phyloP scores from a whole-genome alignment of 2,888 invertebrate genomes.

The Ecliptopera silaceata region DNA sequence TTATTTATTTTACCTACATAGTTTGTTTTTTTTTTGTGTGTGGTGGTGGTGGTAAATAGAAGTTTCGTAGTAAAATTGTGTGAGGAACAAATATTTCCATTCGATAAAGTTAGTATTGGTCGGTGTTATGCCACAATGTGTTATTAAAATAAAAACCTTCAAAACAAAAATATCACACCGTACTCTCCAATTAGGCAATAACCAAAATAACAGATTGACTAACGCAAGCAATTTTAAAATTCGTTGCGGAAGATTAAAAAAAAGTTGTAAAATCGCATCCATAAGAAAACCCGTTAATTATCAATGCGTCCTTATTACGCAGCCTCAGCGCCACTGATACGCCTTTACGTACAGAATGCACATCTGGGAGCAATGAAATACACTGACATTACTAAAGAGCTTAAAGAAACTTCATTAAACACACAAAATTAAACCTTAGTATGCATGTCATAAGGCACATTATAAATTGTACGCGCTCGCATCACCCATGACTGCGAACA shows the following conservation, averaged over 20 bases:
- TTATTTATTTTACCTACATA: too few relatives aligned
- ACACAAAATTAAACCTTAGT: constrained; percentile 39
- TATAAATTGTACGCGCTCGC: constrained; percentile 20
- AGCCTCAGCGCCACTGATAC: constrained; percentile 67
- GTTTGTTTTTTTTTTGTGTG: too few relatives aligned
- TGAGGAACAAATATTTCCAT: not conserved
- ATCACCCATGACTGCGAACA: constrained; percentile 70
- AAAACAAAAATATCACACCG: not conserved
- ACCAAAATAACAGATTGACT: not conserved
- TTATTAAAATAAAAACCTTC: not conserved
- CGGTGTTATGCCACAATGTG: not conserved
- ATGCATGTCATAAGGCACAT: not conserved
- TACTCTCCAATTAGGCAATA: not conserved
- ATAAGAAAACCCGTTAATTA: constrained; percentile 64
- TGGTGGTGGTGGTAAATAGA: too few relatives aligned
- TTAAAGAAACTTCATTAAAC: constrained; percentile 27
- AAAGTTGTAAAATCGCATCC: constrained; percentile 46
- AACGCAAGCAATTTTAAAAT: not conserved
- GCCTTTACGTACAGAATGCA: constrained; percentile 73
- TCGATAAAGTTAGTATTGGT: not conserved
- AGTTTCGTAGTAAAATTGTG: not conserved
- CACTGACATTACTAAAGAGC: constrained; percentile 42
- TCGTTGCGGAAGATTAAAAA: constrained; percentile 8
- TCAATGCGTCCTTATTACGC: constrained; percentile 67
- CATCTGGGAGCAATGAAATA: constrained; percentile 79